Evolutionary conservation across 2,888 invertebrate genomes (phyloP), one percentile per base, ranked within the genome.

Genomic region (Conistra vaccinii): DNA sequence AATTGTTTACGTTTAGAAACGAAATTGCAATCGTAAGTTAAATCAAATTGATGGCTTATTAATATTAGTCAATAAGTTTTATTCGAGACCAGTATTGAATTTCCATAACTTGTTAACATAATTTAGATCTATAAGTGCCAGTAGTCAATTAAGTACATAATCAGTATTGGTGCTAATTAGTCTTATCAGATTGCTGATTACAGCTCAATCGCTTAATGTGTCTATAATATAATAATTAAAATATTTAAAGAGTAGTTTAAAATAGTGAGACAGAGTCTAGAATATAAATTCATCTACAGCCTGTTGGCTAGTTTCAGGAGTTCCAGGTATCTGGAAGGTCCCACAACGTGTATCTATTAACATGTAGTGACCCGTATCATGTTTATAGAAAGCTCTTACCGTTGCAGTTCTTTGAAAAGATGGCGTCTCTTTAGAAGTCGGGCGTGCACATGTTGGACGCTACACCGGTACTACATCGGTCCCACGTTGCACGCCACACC

Each of bases 251-350:
- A n/a, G n/a, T n/a, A n/a, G n/a, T n/a, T n/a, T n/a, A n/a, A n/a
- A n/a, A n/a, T 10, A 45, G n/a, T 0, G 14, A 17, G 29, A 1
- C 12, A 29, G 12, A 53, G 17, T 53, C 10, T 4, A 14, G 5
- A 2, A 65, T 26, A 65, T 17, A 26, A 97, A 71, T 98, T 98
- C 95, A 99, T 97, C 94, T 99, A 99, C 77, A 99, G 97, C 74
- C 99, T 96, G 93, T 99, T 99, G 63, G 99, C 99, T 87, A 99
- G 96, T 95, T 99, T 99, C 85, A 99, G 95, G 55, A 99, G 97
- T 91, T 98, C 98, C 68, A 99, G 95, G 93, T 98, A 99, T 87
- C 98, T 97, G 0, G 96, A 97, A 17, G 98, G 98, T 53, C 98
- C 97, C 89, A 98, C 98, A 17, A 97, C 97, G 58, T 98, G 98